Conservation (phyloP, 2,113 vertebrate genomes). For the Falco punctatus region DNA sequence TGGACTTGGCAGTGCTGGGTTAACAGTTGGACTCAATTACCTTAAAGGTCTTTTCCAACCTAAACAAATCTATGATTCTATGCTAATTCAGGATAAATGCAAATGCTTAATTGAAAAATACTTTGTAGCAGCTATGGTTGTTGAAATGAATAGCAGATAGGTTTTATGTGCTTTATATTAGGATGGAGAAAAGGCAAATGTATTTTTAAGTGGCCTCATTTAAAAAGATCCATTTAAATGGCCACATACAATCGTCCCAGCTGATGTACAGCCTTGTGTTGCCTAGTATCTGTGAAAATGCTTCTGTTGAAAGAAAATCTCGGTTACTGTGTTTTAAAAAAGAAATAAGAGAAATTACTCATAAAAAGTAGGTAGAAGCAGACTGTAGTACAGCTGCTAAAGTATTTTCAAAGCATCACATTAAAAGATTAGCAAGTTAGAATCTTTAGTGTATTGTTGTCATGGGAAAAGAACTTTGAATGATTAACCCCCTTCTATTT, state of each 20-base stretch:
- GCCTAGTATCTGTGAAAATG: neutral
- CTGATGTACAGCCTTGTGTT: neutral
- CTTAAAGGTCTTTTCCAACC: neutral
- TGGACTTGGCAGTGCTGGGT: neutral
- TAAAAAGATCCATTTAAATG: neutral
- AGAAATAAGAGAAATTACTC: neutral
- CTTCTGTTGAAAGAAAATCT: neutral
- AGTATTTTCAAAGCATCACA: neutral
- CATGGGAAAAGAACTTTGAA: neutral
- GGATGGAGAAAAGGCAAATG: neutral
- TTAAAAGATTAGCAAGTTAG: neutral
- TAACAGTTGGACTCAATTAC: neutral
- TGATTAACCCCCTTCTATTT: constrained; percentile 47
- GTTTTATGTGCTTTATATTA: neutral
- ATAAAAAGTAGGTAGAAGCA: neutral
- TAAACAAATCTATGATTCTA: neutral
- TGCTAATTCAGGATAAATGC: neutral
- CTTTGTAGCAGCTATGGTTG: neutral
- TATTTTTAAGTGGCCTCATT: neutral
- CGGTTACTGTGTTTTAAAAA: neutral
- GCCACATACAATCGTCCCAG: neutral
- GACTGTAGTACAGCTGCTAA: neutral
- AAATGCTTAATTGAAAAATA: neutral
- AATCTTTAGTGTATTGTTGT: constrained; percentile 6
- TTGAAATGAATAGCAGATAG: neutral